Percentiles rank a stretch among this genome's conserved stretches.
phyloP scores from a whole-genome alignment of 2,797 vertebrate species.

The Psittacula derbiana region DNA sequence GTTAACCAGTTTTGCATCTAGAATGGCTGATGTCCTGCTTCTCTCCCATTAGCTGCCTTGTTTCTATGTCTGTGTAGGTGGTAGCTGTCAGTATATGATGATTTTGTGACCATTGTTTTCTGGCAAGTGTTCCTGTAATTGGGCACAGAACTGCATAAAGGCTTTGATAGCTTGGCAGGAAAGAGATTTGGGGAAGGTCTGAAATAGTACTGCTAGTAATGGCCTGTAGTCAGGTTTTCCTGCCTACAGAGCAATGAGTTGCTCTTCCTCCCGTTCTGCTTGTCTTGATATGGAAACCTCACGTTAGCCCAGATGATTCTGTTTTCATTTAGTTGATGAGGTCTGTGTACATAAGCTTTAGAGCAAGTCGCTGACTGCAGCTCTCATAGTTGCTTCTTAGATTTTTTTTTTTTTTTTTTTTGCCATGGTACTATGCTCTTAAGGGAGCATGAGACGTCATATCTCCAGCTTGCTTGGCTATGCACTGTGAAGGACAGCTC shows the following conservation, averaged over 20 bases:
- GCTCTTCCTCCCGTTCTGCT: neutral
- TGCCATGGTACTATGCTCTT: neutral
- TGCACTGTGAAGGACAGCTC: neutral
- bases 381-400: neutral
- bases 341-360: neutral
- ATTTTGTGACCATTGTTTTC: neutral
- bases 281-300: neutral
- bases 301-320: neutral
- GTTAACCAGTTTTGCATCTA: neutral
- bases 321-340: neutral
- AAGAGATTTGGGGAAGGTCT: neutral
- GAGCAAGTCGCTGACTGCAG: neutral
- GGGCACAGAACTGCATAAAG: neutral
- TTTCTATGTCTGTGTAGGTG: neutral
- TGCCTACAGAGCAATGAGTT: neutral
- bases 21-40: neutral
- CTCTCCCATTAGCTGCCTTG: neutral
- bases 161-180: neutral
- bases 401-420: neutral
- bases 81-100: neutral
- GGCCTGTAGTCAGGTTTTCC: neutral
- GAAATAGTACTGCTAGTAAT: neutral
- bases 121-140: neutral
- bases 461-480: neutral
- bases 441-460: neutral